These are phyloP conservation scores for Otis tarda DNA, from an alignment of 2,113 vertebrate species.

Conservation along the genomic window DNA sequence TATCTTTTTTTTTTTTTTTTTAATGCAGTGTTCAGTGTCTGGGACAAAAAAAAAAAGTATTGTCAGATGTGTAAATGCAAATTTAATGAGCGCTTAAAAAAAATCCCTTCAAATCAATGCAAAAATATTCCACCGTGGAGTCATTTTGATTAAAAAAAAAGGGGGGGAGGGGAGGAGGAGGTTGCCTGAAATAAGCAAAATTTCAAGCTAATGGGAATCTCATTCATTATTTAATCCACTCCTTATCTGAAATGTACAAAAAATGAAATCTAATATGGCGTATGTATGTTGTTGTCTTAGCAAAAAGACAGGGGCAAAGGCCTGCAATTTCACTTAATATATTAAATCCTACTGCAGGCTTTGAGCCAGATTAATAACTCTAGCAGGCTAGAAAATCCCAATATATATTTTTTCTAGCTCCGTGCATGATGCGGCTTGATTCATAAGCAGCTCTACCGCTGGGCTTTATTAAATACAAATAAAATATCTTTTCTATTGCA, in stretches of 20 bases:
- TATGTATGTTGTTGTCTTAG: slow-evolving; percentile 73
- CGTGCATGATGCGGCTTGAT: slow-evolving; percentile 65
- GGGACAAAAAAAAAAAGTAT: neutral
- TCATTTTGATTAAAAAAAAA: slow-evolving; percentile 73
- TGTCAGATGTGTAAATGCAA: slow-evolving; percentile 65
- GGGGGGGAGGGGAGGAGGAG: neutral
- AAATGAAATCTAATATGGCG: slow-evolving; percentile 76
- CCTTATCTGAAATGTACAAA: slow-evolving; percentile 79
- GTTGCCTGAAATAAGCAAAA: slow-evolving; percentile 78
- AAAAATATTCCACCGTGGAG: slow-evolving; percentile 73
- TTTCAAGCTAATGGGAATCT: slow-evolving; percentile 78
- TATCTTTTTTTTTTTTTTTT: neutral
- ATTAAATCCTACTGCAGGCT: slow-evolving; percentile 74
- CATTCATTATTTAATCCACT: slow-evolving; percentile 83
- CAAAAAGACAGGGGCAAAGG: slow-evolving; percentile 67
- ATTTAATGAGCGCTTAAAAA: slow-evolving; percentile 60
- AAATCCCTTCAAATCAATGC: slow-evolving; percentile 72
- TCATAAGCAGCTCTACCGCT: slow-evolving; percentile 63
- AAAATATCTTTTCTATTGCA: slow-evolving; percentile 56
- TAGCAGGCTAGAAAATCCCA: slow-evolving; percentile 64
- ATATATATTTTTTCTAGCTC: slow-evolving; percentile 63
- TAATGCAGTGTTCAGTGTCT: neutral
- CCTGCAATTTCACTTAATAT: slow-evolving; percentile 74
- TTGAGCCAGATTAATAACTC: slow-evolving; percentile 76
- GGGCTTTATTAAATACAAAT: slow-evolving; percentile 78